These are phyloP conservation scores for Pipistrellus nathusii DNA, from an alignment of 2,797 vertebrate species.

Conservation along the genomic window DNA sequence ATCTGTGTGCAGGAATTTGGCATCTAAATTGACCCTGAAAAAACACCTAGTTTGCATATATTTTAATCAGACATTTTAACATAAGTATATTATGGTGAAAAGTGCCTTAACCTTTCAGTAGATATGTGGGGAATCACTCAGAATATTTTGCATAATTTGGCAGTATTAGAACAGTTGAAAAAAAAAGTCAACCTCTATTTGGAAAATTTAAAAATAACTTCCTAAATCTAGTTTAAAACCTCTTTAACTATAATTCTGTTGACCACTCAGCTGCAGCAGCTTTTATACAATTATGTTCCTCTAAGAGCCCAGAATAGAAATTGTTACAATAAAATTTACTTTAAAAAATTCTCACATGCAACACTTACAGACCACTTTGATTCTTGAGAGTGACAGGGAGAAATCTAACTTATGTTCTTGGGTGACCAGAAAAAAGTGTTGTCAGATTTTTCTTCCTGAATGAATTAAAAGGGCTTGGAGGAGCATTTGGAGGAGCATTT, in stretches of 20 bases:
- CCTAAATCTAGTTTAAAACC: constrained; percentile 34
- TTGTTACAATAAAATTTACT: neutral
- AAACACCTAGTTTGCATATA: neutral
- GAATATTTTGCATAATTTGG: constrained; percentile 50
- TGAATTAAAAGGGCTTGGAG: neutral
- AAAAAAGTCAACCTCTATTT: constrained; percentile 51
- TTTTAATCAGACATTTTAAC: neutral
- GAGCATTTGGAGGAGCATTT: neutral
- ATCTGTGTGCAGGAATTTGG: neutral
- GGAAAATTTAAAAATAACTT: constrained; percentile 58
- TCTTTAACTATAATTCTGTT: neutral
- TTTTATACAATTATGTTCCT: constrained; percentile 24
- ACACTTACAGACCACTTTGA: neutral
- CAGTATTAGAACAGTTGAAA: neutral
- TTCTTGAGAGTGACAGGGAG: neutral
- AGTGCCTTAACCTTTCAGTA: constrained; percentile 6
- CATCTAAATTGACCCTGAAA: neutral
- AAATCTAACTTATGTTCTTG: neutral
- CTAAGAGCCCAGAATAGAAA: neutral
- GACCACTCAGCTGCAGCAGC: neutral
- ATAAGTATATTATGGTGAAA: neutral
- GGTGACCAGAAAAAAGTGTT: neutral
- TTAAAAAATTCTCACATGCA: neutral
- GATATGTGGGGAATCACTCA: neutral
- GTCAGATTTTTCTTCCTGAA: neutral